Percentiles rank a stretch among this genome's conserved stretches.
These are phyloP conservation scores for Chrysochloris asiatica DNA, from an alignment of 2,113 vertebrate genomes.

Conservation along the genomic window DNA sequence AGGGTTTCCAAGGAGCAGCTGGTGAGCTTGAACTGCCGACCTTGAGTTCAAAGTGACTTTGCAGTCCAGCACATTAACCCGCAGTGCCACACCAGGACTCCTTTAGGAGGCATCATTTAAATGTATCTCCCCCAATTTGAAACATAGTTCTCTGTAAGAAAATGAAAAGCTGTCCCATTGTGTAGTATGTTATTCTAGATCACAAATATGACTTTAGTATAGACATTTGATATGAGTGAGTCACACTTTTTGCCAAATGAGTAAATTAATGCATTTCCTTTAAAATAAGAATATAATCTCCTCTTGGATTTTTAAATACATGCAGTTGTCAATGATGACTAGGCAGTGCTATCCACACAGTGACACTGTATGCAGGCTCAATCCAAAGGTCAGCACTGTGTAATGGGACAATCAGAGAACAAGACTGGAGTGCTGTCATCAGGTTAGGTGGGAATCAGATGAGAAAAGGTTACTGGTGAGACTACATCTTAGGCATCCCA, in stretches of 20 bases:
- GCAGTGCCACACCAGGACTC: too few relatives aligned
- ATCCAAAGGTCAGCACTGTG: neutral
- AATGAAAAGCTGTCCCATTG: neutral
- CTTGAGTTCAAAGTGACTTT: too few relatives aligned
- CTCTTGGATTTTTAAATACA: conserved; percentile 14
- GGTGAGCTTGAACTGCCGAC: too few relatives aligned
- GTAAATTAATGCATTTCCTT: neutral
- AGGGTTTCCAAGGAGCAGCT: too few relatives aligned
- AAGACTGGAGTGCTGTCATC: conserved; percentile 59
- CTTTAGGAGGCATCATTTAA: conserved; percentile 63
- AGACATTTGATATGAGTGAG: neutral
- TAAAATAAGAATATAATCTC: conserved; percentile 43
- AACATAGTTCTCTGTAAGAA: neutral
- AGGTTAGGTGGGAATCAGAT: conserved; percentile 51
- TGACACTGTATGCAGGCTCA: conserved; percentile 51
- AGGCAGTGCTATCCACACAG: conserved; percentile 15
- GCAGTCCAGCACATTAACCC: too few relatives aligned
- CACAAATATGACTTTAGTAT: neutral
- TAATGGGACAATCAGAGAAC: conserved; percentile 59
- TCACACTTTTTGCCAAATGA: neutral
- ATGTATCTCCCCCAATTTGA: conserved; percentile 43
- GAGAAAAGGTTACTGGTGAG: conserved; percentile 61
- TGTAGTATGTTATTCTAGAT: neutral
- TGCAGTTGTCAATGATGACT: conserved; percentile 59
- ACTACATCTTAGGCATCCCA: conserved; percentile 47